A percentile compares a stretch with the other conserved stretches of the same genome.
phyloP scores from a whole-genome alignment of 2,888 invertebrate species.

The Epinotia bilunana region DNA sequence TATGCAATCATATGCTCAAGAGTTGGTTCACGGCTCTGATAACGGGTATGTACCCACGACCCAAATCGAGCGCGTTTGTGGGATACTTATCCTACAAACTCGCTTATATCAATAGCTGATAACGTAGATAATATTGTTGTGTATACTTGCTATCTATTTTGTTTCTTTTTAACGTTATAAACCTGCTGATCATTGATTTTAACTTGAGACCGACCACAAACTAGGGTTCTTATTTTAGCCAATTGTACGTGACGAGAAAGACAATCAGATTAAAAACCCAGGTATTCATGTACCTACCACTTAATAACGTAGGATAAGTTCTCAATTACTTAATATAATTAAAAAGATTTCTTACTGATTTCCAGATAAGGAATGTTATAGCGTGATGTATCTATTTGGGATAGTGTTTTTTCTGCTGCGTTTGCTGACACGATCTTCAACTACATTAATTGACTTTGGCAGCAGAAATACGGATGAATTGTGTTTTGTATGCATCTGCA shows the following conservation, averaged over 20 bases:
- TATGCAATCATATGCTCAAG: conserved; percentile 42
- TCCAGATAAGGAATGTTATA: conserved; percentile 75
- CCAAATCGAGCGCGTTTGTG: conserved; percentile 66
- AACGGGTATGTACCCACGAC: conserved; percentile 68
- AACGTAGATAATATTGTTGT: conserved; percentile 79
- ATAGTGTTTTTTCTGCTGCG: conserved; percentile 59
- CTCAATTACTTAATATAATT: conserved; percentile 20
- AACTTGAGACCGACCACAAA: conserved; percentile 11
- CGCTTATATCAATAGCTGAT: conserved; percentile 76
- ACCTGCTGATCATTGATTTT: conserved; percentile 5
- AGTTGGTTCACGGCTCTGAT: conserved; percentile 50
- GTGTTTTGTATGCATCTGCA: conserved; percentile 71
- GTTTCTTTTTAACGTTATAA: conserved; percentile 43
- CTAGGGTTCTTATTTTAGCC: not conserved
- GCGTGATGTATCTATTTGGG: conserved; percentile 65
- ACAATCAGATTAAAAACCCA: conserved; percentile 49
- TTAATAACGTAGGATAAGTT: not conserved
- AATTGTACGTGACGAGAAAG: conserved; percentile 61
- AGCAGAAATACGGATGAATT: conserved; percentile 62
- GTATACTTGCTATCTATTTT: conserved; percentile 57
- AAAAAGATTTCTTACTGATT: conserved; percentile 47
- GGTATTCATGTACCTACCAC: conserved; percentile 55
- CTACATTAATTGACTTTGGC: conserved; percentile 63
- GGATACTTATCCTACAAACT: conserved; percentile 57
- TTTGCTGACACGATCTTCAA: conserved; percentile 54